These are phyloP conservation scores for Sinosuthora webbiana DNA, from an alignment of 2,113 vertebrate genomes.

Conservation along the genomic window DNA sequence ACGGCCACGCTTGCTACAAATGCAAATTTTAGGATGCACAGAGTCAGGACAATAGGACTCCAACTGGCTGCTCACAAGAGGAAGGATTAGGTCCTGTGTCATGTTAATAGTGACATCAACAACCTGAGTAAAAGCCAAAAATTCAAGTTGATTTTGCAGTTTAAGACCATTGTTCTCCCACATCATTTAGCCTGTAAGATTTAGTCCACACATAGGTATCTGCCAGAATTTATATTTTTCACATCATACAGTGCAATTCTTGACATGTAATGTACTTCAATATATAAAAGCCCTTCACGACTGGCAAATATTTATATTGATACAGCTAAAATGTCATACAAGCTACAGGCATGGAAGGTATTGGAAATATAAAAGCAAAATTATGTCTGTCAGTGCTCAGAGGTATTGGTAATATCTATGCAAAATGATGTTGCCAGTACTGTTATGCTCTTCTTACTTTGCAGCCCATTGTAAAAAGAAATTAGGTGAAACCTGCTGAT, in stretches of 20 bases:
- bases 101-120: slow-evolving; percentile 57
- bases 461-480: neutral
- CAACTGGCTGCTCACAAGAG: slow-evolving; percentile 9
- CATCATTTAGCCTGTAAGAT: neutral
- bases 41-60: slow-evolving; percentile 6
- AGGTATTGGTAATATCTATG: neutral
- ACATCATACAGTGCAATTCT: neutral
- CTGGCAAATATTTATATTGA: neutral
- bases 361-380: neutral
- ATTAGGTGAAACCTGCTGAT: neutral
- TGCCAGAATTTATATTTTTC: neutral
- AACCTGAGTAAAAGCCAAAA: slow-evolving; percentile 56
- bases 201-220: neutral
- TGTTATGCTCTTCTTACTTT: neutral
- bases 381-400: neutral
- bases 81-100: slow-evolving; percentile 49
- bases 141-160: slow-evolving; percentile 53
- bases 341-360: neutral
- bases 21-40: neutral
- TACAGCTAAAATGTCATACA: neutral
- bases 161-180: slow-evolving; percentile 31
- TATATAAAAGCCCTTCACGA: neutral
- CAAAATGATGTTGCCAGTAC: neutral
- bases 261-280: neutral
- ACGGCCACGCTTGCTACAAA: neutral